Base-by-base conservation (phyloP, 2,888 invertebrate genomes). In the Sialis fuliginosa region DNA sequence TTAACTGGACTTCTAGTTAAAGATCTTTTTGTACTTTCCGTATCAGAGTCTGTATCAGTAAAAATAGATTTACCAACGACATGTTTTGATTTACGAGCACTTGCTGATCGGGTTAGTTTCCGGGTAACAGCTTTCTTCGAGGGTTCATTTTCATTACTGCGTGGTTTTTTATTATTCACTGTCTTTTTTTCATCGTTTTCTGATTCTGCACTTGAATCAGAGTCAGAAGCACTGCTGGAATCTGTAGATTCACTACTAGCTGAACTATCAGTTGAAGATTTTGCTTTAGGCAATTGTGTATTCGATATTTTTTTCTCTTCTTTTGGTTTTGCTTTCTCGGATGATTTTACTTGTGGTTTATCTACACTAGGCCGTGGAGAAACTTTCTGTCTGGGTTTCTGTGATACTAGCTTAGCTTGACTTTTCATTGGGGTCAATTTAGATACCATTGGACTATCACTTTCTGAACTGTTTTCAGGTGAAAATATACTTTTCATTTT, bases 401-500 rank as follows among this genome's bases (percentile, higher is more conserved):
- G 52, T 6, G 30, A 62, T 9, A 60, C 54, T 13, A 61, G 53
- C 57, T 55, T 63, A 35, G 57, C 60, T 45, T 61, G 56, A 39
- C 60, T 57, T 53, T 71, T 69, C 50, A 64, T 60, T 5, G 62
- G 58, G 34, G 56, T 62, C 12, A 64, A 50, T 57, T 71, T 73
- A 2, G 64, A 58, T 8, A 65, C 61, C 39, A 62, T 57, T 12
- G 65, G 62, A 44, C 58, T 60, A 49, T 72, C 71, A 52, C 77
- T 77, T 55, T 77, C 78, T n/a, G 77, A 77, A 52, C 77, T 76
- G 52, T 85, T 85, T 54, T 83, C 85, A 0, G 86, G 85, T 46
- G 86, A 86, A 57, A 86, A 86, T 57, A 86, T 86, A 57, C 85
- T 83, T 59, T 82, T 84, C 60, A 80, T 81, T 57, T 81, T 82